Base-by-base conservation (phyloP, 2,113 vertebrate genomes). In the Prietella phreatophila region DNA sequence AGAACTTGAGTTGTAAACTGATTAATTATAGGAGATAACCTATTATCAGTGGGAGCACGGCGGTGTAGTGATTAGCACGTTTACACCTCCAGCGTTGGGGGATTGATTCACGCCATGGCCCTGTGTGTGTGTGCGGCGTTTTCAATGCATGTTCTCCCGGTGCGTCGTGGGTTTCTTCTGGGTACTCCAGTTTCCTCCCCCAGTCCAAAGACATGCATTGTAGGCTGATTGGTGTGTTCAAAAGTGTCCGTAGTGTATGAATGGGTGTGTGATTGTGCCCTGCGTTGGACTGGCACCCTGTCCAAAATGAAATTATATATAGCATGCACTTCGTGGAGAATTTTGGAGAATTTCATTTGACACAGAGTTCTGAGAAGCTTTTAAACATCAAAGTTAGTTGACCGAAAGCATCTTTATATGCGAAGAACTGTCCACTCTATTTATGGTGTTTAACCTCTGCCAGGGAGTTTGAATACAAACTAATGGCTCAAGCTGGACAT, bases 391-490 rank as follows among this genome's bases (percentile, higher is more conserved):
- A 39, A 58, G 58, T 39, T 50, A 6, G 47, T 20, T 10, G 10
- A 19, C 60, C 61, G 14, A 53, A 56, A 81, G 17, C 47, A 58
- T 14, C 2, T 36, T 55, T 71, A 27, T 22, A 47, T 20, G 63
- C 1, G 15, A 8, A 47, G 58, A 78, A 83, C 82, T 88, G 71
- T 84, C 71, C 82, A 30, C n/a, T 14, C n/a, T 60, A 53, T n/a
- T 33, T 84, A 61, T 20, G 81, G 81, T 87, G 86, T 81, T 83
- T 69, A 87, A n/a, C 8, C 65, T 8, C 79, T 67, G 86, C 81
- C 67, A 83, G 42, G 30, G 7, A 33, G 7, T 63, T 78, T 65
- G 63, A 61, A 61, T 15, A 73, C 53, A 84, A 55, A 84, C 17
- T 4, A 25, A 8, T 36, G 69, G 42, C 78, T 84, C 36, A 5